Conservation (phyloP, 2,797 vertebrate species). For the Euthynnus affinis region DNA sequence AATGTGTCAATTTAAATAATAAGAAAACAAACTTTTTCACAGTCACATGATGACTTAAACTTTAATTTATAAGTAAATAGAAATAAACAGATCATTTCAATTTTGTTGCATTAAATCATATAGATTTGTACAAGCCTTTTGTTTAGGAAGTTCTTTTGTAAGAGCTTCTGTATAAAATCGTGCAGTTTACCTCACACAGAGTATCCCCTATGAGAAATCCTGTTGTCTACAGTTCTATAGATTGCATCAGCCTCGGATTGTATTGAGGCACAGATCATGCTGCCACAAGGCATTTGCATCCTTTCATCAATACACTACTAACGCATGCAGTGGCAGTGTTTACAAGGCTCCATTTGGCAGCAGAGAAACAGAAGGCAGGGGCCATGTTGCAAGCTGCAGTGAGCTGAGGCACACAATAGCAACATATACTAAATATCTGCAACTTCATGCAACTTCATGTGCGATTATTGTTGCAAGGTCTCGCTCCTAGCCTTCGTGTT, state of each 20-base stretch:
- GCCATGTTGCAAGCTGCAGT: conserved; percentile 28
- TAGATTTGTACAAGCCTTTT: conserved; percentile 5
- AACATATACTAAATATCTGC: conserved; percentile 35
- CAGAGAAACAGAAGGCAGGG: conserved; percentile 46
- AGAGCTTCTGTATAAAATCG: conserved; percentile 20
- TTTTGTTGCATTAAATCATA: conserved; percentile 13
- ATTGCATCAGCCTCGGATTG: conserved; percentile 68
- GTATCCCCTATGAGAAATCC: conserved; percentile 60
- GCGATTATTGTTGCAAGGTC: conserved; percentile 38
- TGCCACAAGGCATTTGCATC: conserved; percentile 73
- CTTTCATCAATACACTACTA: conserved; percentile 72
- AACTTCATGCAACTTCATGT: conserved; percentile 20
- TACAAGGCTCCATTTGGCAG: conserved; percentile 47
- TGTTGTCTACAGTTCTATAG: conserved; percentile 70
- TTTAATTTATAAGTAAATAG: too few species aligned
- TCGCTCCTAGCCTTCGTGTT: not conserved
- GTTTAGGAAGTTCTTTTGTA: conserved; percentile 38
- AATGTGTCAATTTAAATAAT: not conserved
- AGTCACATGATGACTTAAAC: not conserved
- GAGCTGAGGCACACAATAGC: conserved; percentile 17
- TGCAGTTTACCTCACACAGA: conserved; percentile 59
- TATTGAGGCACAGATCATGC: conserved; percentile 65
- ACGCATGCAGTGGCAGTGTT: conserved; percentile 66
- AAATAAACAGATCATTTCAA: not conserved
- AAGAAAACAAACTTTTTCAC: not conserved